Evolutionary conservation across 2,113 vertebrate species (phyloP).

Genomic region (Mystacornis crossleyi): DNA sequence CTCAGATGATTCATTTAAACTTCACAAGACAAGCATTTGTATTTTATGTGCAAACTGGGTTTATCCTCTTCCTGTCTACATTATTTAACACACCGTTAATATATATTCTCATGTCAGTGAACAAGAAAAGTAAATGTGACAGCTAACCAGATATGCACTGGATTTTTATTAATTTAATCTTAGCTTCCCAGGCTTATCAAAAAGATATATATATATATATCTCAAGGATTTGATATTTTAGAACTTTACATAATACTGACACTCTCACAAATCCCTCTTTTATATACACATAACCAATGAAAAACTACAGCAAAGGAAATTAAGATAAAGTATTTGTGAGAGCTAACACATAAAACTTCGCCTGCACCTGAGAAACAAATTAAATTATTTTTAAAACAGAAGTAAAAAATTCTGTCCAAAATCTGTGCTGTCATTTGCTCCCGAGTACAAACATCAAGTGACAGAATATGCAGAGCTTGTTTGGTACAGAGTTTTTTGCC

Average conservation of each 20-base stretch:
- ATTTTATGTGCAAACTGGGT: neutral
- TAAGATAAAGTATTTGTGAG: neutral
- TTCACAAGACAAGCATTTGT: neutral
- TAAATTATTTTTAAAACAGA: neutral
- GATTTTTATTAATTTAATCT: conserved; percentile 5
- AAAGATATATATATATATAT: neutral
- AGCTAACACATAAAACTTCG: neutral
- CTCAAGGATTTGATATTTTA: neutral
- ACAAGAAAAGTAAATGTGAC: neutral
- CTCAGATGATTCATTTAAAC: neutral
- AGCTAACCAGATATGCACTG: neutral
- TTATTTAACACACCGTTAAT: neutral
- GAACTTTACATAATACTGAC: neutral
- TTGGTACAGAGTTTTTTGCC: neutral
- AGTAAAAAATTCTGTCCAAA: neutral
- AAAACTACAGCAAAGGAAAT: neutral
- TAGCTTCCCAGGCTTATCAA: neutral
- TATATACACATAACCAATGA: neutral
- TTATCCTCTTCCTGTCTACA: neutral
- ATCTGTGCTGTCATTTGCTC: neutral
- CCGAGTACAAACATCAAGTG: neutral
- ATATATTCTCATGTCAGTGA: neutral
- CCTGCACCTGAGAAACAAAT: neutral
- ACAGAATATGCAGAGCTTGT: neutral
- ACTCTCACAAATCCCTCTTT: neutral